These are phyloP conservation scores for Torymus auratus DNA, from an alignment of 2,888 invertebrate genomes.

Conservation along the genomic window DNA sequence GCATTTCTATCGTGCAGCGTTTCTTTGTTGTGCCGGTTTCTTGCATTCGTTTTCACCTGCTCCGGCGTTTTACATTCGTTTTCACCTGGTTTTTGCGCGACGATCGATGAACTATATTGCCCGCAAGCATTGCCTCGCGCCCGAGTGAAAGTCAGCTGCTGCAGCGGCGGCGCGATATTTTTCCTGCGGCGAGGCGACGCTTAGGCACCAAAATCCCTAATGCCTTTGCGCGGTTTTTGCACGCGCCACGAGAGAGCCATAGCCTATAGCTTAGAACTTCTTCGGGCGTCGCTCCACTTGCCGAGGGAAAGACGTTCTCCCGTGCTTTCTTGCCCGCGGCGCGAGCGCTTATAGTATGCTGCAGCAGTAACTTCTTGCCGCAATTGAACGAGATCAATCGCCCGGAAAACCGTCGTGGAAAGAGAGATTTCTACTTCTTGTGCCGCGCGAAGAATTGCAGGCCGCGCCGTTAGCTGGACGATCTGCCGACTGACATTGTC, in stretches of 20 bases:
- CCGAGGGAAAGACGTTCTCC: too few species aligned
- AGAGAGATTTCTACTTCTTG: not conserved
- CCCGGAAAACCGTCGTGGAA: too few species aligned
- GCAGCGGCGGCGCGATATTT: not conserved
- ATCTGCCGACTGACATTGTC: not conserved
- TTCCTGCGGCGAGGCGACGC: not conserved
- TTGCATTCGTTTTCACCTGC: slow-evolving; percentile 21
- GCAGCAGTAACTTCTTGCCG: too few species aligned
- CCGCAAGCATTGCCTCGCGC: not conserved
- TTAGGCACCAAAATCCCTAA: slow-evolving; percentile 24
- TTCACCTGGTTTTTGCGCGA: slow-evolving; percentile 29
- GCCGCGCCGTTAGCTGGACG: not conserved
- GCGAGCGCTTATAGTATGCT: too few species aligned
- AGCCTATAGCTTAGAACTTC: too few species aligned
- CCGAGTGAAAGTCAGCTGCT: slow-evolving; percentile 40
- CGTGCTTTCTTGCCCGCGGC: too few species aligned
- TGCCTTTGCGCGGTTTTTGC: slow-evolving; percentile 19
- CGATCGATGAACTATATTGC: not conserved
- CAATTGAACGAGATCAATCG: too few species aligned
- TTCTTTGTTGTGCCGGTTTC: not conserved
- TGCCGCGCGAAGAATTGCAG: not conserved
- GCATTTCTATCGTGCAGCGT: too few species aligned
- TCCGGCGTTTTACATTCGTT: slow-evolving; percentile 31
- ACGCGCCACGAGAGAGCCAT: not conserved
- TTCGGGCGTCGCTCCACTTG: too few species aligned